Conservation (phyloP, 1,140 invertebrate species). For the Gonioctena quinquepunctata region DNA sequence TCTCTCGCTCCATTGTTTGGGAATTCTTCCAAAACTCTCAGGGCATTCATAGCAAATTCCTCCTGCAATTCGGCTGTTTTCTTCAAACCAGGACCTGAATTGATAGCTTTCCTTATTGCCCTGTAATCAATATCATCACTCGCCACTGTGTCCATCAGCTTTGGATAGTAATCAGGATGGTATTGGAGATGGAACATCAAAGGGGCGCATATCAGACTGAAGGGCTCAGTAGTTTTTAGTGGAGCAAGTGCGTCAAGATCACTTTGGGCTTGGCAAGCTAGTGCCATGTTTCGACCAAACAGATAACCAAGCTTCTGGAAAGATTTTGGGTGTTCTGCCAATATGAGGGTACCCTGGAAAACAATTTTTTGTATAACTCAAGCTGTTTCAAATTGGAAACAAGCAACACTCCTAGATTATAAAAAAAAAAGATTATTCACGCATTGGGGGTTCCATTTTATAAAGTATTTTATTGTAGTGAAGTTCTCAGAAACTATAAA, state of each 20-base stretch:
- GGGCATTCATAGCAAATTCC: conserved; percentile 75
- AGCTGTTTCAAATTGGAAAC: too few species aligned
- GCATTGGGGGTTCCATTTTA: too few species aligned
- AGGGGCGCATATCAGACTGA: conserved; percentile 78
- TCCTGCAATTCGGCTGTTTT: conserved; percentile 73
- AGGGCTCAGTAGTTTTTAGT: conserved; percentile 50
- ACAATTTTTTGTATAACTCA: too few species aligned
- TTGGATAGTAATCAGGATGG: conserved; percentile 69
- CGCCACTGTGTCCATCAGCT: conserved; percentile 71
- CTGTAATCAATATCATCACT: conserved; percentile 74
- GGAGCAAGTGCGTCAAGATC: conserved; percentile 49
- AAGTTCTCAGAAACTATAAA: too few species aligned
- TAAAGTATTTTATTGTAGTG: too few species aligned
- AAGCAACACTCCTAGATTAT: too few species aligned
- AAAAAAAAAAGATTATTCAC: too few species aligned
- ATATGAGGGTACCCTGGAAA: conserved; percentile 70
- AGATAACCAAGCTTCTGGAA: conserved; percentile 77
- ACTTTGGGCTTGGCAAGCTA: conserved; percentile 83
- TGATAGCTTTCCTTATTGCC: conserved; percentile 56
- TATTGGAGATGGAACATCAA: conserved; percentile 80
- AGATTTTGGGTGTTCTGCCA: conserved; percentile 75
- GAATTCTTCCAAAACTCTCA: conserved; percentile 72
- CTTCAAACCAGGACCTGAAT: conserved; percentile 68
- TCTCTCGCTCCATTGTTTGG: conserved; percentile 73
- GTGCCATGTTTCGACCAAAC: conserved; percentile 87